Base-by-base conservation (phyloP, 2,888 invertebrate genomes). In the Megaustenia siamemsis region DNA sequence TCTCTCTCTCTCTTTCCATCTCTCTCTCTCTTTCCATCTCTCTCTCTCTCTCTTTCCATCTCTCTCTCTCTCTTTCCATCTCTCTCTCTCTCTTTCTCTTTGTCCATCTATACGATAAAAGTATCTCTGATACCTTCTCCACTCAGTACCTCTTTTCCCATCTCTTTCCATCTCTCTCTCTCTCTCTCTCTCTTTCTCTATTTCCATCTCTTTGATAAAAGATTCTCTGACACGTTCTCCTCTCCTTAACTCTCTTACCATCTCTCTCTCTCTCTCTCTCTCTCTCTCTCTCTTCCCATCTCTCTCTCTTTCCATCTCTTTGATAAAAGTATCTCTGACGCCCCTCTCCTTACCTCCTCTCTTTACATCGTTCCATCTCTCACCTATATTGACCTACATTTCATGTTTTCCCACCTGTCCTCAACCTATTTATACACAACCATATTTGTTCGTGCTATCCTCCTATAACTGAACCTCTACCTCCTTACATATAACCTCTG, bases 21-120 rank as follows among this genome's bases (percentile, higher is more conserved):
- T n/a, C 5, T 24, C 60, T 60, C 60, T 15, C n/a, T n/a, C 24
- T 60, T 60, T 21, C 24, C n/a, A n/a, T 21, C 24, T 24, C 24
- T 5, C 60, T 60, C 18, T 5, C 24, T 21, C 24, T 60, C 15
- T 60, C 5, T 60, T 24, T 60, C 24, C 24, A 18, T 60, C 60
- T 60, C 49, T 60, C 24, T n/a, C n/a, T 60, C 24, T 60, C n/a
- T n/a, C 24, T 60, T 24, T 60, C 24, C 24, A 5, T 60, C 24
- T 60, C n/a, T n/a, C n/a, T 60, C 60, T 60, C n/a, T n/a, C n/a
- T 60, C 60, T 60, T 21, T n/a, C n/a, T 60, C 60, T 60, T 21
- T n/a, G 5, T 60, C 60, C 24, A 5, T n/a, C n/a, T 60, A 10
- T 60, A 5, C 60, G 10, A 5, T n/a, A 18, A 18, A 10, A 18